These are phyloP conservation scores for Nibea albiflora DNA, from an alignment of 2,113 vertebrate genomes.

Conservation along the genomic window DNA sequence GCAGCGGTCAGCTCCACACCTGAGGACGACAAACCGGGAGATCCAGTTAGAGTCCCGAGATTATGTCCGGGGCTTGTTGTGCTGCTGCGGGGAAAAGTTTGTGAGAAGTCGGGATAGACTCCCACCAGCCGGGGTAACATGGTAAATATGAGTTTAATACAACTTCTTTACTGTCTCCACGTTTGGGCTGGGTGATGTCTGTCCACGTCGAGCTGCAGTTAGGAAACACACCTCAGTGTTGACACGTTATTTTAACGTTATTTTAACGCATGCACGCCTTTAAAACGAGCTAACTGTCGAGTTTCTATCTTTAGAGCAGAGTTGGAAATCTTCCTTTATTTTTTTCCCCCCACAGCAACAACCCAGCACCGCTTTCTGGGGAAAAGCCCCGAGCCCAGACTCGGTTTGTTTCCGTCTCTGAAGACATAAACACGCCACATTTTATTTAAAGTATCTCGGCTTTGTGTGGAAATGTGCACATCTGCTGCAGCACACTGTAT, in stretches of 20 bases:
- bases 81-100: conserved; percentile 74
- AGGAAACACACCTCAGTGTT: background rate
- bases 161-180: too few species aligned
- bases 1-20: conserved; percentile 5
- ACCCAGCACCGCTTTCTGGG: background rate
- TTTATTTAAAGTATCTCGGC: background rate
- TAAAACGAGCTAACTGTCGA: background rate
- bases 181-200: background rate
- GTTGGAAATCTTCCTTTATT: background rate
- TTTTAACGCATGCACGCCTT: too few species aligned
- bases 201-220: background rate
- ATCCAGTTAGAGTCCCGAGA: conserved; percentile 42
- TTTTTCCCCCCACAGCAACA: background rate
- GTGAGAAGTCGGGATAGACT: conserved; percentile 48
- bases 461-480: background rate
- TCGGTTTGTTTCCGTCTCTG: background rate
- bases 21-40: conserved; percentile 9
- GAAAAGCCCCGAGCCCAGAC: background rate
- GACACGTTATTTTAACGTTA: background rate
- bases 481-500: background rate
- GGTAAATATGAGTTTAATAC: conserved; percentile 69
- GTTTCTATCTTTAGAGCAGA: background rate
- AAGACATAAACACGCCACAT: background rate
- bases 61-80: conserved; percentile 58
- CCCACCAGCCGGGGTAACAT: conserved; percentile 50